These are phyloP conservation scores for Ochotona curzoniae DNA, from an alignment of 2,113 vertebrate genomes.

Conservation along the genomic window DNA sequence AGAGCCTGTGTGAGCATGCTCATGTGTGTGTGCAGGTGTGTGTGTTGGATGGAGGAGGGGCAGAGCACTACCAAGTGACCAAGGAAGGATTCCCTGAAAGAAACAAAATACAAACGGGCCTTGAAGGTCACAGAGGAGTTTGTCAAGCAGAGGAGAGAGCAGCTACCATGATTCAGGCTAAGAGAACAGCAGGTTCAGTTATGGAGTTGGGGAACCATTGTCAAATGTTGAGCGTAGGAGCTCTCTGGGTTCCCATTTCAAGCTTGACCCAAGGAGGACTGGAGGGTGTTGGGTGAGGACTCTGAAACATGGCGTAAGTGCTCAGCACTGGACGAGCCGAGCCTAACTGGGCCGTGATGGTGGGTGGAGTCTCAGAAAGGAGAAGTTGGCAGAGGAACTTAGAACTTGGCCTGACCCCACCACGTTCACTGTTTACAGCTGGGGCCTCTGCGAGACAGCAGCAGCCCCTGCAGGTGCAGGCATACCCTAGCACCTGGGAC, in stretches of 20 bases:
- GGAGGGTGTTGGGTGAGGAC: not conserved
- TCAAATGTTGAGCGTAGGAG: not conserved
- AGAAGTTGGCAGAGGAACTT: not conserved
- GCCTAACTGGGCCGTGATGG: not conserved
- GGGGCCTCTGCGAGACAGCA: no score
- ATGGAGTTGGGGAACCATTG: no score
- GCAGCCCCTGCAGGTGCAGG: not conserved
- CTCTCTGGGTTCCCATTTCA: not conserved
- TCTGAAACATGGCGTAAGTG: no score
- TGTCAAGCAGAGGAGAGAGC: not conserved
- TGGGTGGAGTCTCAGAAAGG: not conserved
- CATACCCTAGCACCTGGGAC: no score
- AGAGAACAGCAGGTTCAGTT: not conserved
- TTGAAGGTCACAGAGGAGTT: not conserved
- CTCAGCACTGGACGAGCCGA: not conserved
- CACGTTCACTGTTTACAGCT: not conserved
- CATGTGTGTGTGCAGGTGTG: not conserved
- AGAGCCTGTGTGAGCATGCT: fast-evolving
- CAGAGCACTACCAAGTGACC: not conserved
- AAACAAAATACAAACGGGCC: not conserved
- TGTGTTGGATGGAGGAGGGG: no score
- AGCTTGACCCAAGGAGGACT: not conserved
- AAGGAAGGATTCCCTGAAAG: not conserved
- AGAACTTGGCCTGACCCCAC: not conserved
- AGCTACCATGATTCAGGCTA: fast-evolving